Percentiles rank a stretch among this genome's conserved stretches.
Evolutionary conservation across 2,888 invertebrate species (phyloP).

Genomic region (Dryobotodes eremita): DNA sequence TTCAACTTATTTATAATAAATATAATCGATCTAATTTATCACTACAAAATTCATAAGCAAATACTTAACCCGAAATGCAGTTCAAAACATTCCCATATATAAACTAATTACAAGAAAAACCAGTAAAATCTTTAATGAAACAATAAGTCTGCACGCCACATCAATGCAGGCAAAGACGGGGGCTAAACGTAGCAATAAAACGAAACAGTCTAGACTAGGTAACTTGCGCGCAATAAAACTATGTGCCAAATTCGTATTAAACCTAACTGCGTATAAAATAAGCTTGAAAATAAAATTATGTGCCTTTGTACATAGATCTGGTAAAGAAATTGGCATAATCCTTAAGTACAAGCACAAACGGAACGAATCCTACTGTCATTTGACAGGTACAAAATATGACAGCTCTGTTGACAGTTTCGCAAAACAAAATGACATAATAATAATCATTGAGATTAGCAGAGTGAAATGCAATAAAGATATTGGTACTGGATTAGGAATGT

Average conservation of each 20-base stretch:
- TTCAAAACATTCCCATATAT: slow-evolving; percentile 1
- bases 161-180: slow-evolving; percentile 29
- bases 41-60: neutral
- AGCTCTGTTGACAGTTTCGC: neutral
- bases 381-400: slow-evolving; percentile 12
- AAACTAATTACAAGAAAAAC: slow-evolving; percentile 41
- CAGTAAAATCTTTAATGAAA: slow-evolving; percentile 49
- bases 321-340: neutral
- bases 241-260: slow-evolving; percentile 56
- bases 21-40: too few relatives aligned
- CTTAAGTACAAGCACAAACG: neutral
- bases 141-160: slow-evolving; percentile 47
- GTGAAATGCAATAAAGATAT: neutral
- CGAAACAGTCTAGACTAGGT: slow-evolving; percentile 61
- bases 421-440: neutral
- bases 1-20: neutral
- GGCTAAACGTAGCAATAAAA: slow-evolving; percentile 40
- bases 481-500: neutral
- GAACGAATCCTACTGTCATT: neutral
- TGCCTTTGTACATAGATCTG: neutral
- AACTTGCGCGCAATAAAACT: slow-evolving; percentile 45
- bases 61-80: neutral
- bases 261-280: slow-evolving; percentile 26
- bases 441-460: neutral
- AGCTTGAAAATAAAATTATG: neutral